Conservation (phyloP, 2,888 invertebrate species). For the Cantharis rustica region DNA sequence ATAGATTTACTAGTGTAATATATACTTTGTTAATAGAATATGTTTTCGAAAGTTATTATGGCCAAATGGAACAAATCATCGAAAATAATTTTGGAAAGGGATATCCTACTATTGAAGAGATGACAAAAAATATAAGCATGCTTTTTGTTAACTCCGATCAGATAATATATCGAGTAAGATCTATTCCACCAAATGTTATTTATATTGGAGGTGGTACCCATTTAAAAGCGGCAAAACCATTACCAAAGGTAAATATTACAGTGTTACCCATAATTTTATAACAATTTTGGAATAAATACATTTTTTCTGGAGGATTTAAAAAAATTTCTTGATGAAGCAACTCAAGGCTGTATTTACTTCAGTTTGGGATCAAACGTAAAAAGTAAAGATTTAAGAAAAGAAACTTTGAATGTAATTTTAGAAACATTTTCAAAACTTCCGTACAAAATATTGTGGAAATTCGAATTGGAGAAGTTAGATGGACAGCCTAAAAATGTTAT, state of each 20-base stretch:
- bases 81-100: neutral
- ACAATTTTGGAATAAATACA: too few species aligned
- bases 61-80: neutral
- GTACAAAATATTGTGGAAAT: slow-evolving; percentile 56
- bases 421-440: slow-evolving; percentile 51
- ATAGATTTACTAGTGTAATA: neutral
- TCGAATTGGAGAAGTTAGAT: slow-evolving; percentile 47
- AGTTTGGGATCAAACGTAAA: slow-evolving; percentile 55
- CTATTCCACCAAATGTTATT: neutral
- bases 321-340: slow-evolving; percentile 46
- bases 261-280: too few species aligned
- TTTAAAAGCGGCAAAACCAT: neutral
- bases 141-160: neutral
- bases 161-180: neutral
- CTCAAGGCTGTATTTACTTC: slow-evolving; percentile 53
- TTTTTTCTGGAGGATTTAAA: slow-evolving; percentile 45
- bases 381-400: slow-evolving; percentile 45
- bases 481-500: slow-evolving; percentile 51
- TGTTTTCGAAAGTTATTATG: neutral
- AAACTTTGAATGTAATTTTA: slow-evolving; percentile 44
- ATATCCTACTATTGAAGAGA: neutral
- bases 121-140: neutral
- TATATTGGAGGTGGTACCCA: slow-evolving; percentile 1
- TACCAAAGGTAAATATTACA: slow-evolving; percentile 2
- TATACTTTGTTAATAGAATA: neutral